Percentiles rank a stretch among this genome's conserved stretches.
Evolutionary conservation across 1,140 invertebrate genomes (phyloP).

Genomic region (Coenobita brevimanus): DNA sequence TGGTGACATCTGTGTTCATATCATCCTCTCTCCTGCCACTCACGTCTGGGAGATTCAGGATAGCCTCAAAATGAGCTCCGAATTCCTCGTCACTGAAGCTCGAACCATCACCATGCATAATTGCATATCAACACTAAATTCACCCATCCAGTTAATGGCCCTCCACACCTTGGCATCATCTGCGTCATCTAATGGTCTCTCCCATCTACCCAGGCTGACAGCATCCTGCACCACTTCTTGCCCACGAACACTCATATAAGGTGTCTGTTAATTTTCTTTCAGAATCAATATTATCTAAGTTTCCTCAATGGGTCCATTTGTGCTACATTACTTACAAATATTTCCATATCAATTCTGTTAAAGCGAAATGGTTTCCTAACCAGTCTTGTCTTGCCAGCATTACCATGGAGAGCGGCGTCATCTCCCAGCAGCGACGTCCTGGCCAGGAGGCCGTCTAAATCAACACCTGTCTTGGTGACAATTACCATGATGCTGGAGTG

Average conservation of each 20-base stretch:
- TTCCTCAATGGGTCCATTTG: background rate
- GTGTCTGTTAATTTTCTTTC: background rate
- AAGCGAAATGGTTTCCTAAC: background rate
- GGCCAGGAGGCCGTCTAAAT: background rate
- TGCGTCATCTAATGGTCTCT: no score
- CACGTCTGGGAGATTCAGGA: no score
- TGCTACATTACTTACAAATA: background rate
- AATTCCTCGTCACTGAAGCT: constrained; percentile 15
- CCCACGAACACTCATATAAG: background rate
- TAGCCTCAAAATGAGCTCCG: no score
- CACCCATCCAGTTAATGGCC: background rate
- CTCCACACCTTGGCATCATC: background rate
- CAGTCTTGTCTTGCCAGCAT: background rate
- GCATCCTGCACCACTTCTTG: no score
- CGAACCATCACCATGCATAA: background rate
- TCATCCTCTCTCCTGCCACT: no score
- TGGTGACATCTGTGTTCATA: no score
- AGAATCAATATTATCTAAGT: background rate
- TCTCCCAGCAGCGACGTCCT: constrained; percentile 12
- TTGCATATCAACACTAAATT: background rate
- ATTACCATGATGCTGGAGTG: background rate
- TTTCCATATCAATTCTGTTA: no score
- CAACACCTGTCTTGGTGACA: background rate
- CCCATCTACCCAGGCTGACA: no score
- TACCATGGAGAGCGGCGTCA: background rate